Conservation (phyloP, 2,888 invertebrate genomes). For the Phyllotreta striolata region DNA sequence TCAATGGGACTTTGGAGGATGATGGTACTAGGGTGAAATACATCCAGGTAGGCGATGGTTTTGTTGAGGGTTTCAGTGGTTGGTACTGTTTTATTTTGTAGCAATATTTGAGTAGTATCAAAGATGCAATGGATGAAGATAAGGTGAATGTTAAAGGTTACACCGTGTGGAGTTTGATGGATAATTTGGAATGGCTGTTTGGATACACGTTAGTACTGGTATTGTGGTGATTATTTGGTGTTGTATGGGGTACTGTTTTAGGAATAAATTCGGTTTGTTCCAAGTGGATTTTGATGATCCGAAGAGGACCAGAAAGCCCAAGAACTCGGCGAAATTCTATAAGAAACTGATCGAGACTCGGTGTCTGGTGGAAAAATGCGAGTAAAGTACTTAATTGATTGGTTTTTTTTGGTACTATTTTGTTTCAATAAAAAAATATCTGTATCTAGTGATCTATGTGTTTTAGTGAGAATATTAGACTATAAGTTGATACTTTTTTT, state of each 20-base stretch:
- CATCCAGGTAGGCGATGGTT: slow-evolving; percentile 2
- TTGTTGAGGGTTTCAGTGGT: background rate
- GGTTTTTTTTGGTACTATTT: background rate
- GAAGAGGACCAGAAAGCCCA: slow-evolving; percentile 68
- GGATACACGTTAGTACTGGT: slow-evolving; percentile 43
- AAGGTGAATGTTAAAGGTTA: slow-evolving; percentile 45
- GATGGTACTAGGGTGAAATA: slow-evolving; percentile 14
- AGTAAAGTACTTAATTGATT: background rate
- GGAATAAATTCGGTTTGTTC: slow-evolving; percentile 68
- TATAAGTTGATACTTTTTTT: no score
- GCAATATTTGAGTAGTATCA: slow-evolving; percentile 31
- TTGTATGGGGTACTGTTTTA: slow-evolving; percentile 14
- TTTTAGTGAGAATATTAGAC: no score
- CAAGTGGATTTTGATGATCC: slow-evolving; percentile 71
- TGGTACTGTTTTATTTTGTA: slow-evolving; percentile 8
- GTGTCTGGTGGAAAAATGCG: slow-evolving; percentile 31
- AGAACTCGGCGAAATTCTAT: slow-evolving; percentile 63
- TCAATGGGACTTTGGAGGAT: slow-evolving; percentile 30
- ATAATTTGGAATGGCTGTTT: slow-evolving; percentile 47
- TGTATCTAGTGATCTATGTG: no score
- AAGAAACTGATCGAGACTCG: slow-evolving; percentile 24
- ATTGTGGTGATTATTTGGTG: background rate
- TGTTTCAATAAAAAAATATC: background rate
- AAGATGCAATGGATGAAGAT: slow-evolving; percentile 42
- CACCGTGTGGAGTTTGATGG: slow-evolving; percentile 47